These are phyloP conservation scores for Heliothis peltigera DNA, from an alignment of 2,888 invertebrate species.

Conservation along the genomic window DNA sequence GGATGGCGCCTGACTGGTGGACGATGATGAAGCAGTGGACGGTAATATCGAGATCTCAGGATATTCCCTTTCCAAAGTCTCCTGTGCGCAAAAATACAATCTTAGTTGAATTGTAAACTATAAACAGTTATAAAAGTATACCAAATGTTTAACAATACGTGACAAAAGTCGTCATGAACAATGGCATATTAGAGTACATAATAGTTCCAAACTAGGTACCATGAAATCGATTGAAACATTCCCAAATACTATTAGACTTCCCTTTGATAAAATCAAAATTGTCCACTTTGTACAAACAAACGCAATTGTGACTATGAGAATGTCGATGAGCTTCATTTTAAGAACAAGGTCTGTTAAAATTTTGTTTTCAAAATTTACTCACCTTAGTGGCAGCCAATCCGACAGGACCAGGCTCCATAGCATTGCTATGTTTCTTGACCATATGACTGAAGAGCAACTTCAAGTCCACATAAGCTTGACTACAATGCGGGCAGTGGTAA, in stretches of 20 bases:
- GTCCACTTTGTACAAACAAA: slow-evolving; percentile 14
- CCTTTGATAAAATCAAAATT: slow-evolving; percentile 7
- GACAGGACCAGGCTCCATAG: slow-evolving; percentile 81
- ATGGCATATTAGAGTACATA: slow-evolving; percentile 19
- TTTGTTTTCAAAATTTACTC: slow-evolving; percentile 45
- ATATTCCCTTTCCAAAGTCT: slow-evolving; percentile 88
- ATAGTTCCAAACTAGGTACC: slow-evolving; percentile 14
- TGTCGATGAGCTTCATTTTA: not conserved
- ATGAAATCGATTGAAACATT: slow-evolving; percentile 7
- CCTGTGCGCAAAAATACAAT: slow-evolving; percentile 73
- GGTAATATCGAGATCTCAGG: slow-evolving; percentile 88
- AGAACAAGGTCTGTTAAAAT: too few species aligned
- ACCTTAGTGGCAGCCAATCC: slow-evolving; percentile 88
- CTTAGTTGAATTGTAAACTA: slow-evolving; percentile 57
- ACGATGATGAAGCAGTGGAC: slow-evolving; percentile 85
- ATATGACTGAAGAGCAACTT: slow-evolving; percentile 86
- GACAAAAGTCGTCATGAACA: slow-evolving; percentile 42
- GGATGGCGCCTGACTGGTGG: slow-evolving; percentile 81
- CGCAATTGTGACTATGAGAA: not conserved
- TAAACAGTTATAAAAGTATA: slow-evolving; percentile 7
- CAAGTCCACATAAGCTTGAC: slow-evolving; percentile 85
- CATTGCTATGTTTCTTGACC: slow-evolving; percentile 86
- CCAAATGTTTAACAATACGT: slow-evolving; percentile 21
- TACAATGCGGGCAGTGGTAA: slow-evolving; percentile 86
- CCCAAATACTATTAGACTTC: slow-evolving; percentile 10